Conservation (phyloP, 2,113 vertebrate species). For the Cardinalis cardinalis region DNA sequence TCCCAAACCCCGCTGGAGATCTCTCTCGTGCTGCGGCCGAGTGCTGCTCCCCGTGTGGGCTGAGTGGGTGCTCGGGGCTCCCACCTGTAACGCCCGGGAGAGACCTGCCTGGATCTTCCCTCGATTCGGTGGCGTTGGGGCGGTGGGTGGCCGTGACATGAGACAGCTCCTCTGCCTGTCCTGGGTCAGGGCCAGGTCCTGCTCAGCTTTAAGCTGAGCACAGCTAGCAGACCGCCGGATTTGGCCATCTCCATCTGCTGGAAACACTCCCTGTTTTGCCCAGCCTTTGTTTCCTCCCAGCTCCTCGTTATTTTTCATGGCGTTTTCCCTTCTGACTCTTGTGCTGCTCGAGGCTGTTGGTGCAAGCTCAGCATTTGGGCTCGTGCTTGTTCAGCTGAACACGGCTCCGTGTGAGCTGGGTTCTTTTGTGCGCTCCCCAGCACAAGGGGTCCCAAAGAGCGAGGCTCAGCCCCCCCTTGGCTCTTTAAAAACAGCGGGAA, state of each 20-base stretch:
- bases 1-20: not conserved
- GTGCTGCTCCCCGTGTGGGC: not conserved
- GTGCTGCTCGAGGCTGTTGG: not conserved
- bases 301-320: conserved; percentile 1
- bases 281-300: conserved; percentile 23
- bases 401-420: rapidly evolving
- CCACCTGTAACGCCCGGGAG: rapidly evolving
- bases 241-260: not conserved
- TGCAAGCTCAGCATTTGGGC: conserved; percentile 1
- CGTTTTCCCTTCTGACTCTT: not conserved
- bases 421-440: not conserved
- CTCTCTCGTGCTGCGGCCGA: not conserved
- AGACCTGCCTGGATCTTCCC: not conserved
- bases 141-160: not conserved
- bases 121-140: rapidly evolving
- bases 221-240: not conserved
- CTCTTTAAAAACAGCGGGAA: not conserved
- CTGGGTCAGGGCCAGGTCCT: not conserved
- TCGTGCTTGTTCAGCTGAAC: not conserved
- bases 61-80: not conserved
- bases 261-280: not conserved
- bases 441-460: rapidly evolving
- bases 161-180: not conserved
- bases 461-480: not conserved
- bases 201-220: not conserved